These are phyloP conservation scores for Lithobates sylvaticus DNA, from an alignment of 2,797 vertebrate genomes.

Conservation along the genomic window DNA sequence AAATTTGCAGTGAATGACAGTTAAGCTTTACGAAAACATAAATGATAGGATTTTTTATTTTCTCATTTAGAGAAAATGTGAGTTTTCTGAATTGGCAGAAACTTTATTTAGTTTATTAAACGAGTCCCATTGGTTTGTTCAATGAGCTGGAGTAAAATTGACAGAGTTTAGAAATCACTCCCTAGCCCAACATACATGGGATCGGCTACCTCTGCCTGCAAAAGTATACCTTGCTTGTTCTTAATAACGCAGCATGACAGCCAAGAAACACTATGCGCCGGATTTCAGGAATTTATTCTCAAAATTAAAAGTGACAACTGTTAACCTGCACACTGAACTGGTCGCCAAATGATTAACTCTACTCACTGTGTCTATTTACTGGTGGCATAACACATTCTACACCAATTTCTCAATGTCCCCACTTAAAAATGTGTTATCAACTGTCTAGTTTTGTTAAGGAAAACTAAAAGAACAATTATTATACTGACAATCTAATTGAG, in stretches of 20 bases:
- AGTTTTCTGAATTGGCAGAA: too few species aligned
- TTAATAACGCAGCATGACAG: conserved; percentile 44
- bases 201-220: conserved; percentile 44
- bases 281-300: conserved; percentile 55
- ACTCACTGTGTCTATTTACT: conserved; percentile 56
- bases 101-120: too few species aligned
- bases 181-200: not conserved
- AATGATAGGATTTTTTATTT: too few species aligned
- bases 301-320: conserved; percentile 63
- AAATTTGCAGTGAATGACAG: too few species aligned
- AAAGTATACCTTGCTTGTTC: conserved; percentile 34
- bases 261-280: conserved; percentile 33
- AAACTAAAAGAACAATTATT: conserved; percentile 51
- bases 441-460: conserved; percentile 47
- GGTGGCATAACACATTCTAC: conserved; percentile 51
- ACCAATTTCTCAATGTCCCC: conserved; percentile 52
- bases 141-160: not conserved
- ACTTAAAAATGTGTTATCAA: conserved; percentile 52
- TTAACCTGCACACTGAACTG: conserved; percentile 58
- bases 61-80: too few species aligned
- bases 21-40: too few species aligned
- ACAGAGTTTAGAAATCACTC: not conserved
- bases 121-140: too few species aligned
- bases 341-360: conserved; percentile 59
- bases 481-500: conserved; percentile 50